Conservation (phyloP, 2,797 vertebrate species). For the Bryconaethiops microstoma region DNA sequence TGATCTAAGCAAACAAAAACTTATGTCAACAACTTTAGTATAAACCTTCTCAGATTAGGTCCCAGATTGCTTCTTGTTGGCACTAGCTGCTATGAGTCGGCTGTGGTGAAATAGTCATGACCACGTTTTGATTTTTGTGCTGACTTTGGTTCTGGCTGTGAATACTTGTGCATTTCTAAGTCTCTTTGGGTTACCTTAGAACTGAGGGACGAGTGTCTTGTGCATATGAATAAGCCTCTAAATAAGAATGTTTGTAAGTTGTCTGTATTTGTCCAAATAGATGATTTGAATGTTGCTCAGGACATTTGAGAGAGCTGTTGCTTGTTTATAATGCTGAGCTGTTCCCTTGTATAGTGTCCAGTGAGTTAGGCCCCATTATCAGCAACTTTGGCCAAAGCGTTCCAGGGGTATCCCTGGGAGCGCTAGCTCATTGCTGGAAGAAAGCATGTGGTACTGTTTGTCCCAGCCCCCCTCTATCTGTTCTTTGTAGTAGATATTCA, state of each 20-base stretch:
- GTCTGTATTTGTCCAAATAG: not conserved
- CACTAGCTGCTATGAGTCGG: not conserved
- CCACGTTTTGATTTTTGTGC: not conserved
- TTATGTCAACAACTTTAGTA: not conserved
- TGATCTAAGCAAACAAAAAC: not conserved
- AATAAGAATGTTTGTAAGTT: constrained; percentile 6
- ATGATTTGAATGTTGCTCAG: not conserved
- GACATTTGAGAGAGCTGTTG: not conserved
- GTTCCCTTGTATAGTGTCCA: constrained; percentile 37
- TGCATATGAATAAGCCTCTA: not conserved
- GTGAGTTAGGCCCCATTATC: constrained; percentile 42
- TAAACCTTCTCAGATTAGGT: not conserved
- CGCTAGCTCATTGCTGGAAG: constrained; percentile 54
- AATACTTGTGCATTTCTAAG: not conserved
- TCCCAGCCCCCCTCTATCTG: constrained; percentile 55
- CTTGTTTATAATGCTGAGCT: constrained; percentile 33
- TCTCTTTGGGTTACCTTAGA: not conserved
- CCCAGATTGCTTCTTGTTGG: not conserved
- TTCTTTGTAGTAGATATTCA: constrained; percentile 45
- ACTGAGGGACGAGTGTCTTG: not conserved
- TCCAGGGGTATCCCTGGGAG: constrained; percentile 70
- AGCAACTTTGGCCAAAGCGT: constrained; percentile 48
- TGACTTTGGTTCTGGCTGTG: not conserved
- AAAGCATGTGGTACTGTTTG: constrained; percentile 54
- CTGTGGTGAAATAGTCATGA: not conserved